Base-by-base conservation (phyloP, 1,140 invertebrate species). In the Helicoverpa zea region DNA sequence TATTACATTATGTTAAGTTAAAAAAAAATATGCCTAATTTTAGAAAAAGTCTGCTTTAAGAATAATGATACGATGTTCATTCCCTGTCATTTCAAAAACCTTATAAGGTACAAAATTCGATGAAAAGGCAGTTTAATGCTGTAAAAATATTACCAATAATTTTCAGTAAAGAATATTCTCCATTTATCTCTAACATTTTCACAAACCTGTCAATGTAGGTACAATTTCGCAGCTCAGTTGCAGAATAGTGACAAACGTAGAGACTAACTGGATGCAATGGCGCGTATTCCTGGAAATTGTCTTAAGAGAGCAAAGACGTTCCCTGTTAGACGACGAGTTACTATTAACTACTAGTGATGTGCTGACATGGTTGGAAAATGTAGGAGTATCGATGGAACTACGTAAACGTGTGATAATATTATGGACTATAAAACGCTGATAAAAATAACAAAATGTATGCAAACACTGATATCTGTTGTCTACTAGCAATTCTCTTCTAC, bases 231-330 rank as follows among this genome's bases (percentile, higher is more conserved):
- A 5, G 18, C n/a, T 51, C 14, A 52, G 23, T 59, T 74, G 9
- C 72, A 77, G 77, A 82, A 84, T 84, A 84, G 54, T 30, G n/a
- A 59, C 64, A 54, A 49, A 18, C 58, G 66, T n/a, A n/a, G 81
- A 82, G 61, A 75, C 82, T 83, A 85, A 88, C 86, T 87, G 85
- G 81, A 84, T 90, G 86, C 86, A 90, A 88, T 88, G 87, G 87
- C 81, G 85, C 81, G 79, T 84, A 84, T 83, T 85, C 77, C 73
- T 84, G 83, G 81, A 89, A 90, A 90, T 88, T 90, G 87, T 88
- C 87, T 89, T 89, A 88, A 87, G 84, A 89, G 84, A 87, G 86
- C 86, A 84, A 85, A 89, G 86, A 88, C 87, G 87, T 79, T 83
- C 80, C 47, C 64, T 80, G 52, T 80, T 76, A 82, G 83, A 84